phyloP scores from a whole-genome alignment of 2,113 vertebrate species.

The Rhinopomastus cyanomelas region DNA sequence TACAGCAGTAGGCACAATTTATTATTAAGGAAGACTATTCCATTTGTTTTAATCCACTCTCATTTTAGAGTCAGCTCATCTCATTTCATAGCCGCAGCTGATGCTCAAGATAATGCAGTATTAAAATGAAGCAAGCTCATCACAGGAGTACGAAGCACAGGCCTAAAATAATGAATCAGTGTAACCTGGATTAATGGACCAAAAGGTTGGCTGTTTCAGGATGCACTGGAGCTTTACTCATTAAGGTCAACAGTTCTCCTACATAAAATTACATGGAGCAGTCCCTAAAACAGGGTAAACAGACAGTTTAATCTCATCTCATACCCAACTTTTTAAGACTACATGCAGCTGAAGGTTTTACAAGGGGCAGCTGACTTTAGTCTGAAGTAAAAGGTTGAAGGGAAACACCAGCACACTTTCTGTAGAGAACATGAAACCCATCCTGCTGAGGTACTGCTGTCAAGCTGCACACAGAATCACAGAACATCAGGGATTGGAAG shows the following conservation, averaged over 20 bases:
- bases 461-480: no score
- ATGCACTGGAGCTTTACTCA: constrained; percentile 3
- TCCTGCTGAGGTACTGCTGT: background rate
- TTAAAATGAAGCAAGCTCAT: constrained; percentile 39
- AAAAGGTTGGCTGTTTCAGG: constrained; percentile 20
- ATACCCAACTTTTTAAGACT: background rate
- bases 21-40: background rate
- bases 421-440: background rate
- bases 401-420: background rate
- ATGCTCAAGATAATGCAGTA: background rate
- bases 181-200: constrained; percentile 20
- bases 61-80: constrained; percentile 8
- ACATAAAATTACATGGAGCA: background rate
- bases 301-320: background rate
- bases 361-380: background rate
- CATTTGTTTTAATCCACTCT: background rate
- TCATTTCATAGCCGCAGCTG: constrained; percentile 9
- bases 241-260: constrained; percentile 27
- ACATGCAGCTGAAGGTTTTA: background rate
- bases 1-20: background rate
- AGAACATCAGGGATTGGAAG: no score
- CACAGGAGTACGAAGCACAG: background rate
- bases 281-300: constrained; percentile 13
- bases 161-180: constrained; percentile 37
- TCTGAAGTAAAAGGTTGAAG: background rate